Base-by-base conservation (phyloP, 1,140 invertebrate species). In the Cylas formicarius region DNA sequence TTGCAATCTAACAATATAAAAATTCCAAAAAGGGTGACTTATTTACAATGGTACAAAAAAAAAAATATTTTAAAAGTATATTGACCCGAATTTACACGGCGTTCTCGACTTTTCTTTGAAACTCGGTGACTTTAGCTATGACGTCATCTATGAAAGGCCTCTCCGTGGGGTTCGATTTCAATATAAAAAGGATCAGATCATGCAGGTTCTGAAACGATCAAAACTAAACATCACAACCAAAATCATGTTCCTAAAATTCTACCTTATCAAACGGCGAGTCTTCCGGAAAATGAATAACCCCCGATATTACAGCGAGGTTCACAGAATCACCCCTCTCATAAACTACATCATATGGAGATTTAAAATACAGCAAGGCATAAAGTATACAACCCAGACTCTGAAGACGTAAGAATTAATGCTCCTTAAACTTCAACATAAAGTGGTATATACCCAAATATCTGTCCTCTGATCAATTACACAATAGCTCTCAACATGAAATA, bases 281-380 rank as follows among this genome's bases (percentile, higher is more conserved):
- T 63, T 82, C 74, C 23, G 85, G 82, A 70, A 88, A 84, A 58
- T 72, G 72, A 10, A 86, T 67, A 57, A 80, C 82, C 28, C 84
- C 84, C 62, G 81, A 86, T 21, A 87, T 76, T 2, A 87, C 84
- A 43, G 88, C 88, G 44, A 93, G 67, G 17, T 88, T 87, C 3
- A 93, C 82, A 52, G 86, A 90, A 61, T 90, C 87, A 2, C 89
- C 88, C 56, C 83, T 72, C 66, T 90, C 86, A 60, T 91, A 86
- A 9, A 87, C 81, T 16, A 75, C 69, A 64, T 93, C 88, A 68
- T 85, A 93, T 1, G 89, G 89, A 21, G 86, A 88, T 63, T 84
- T 85, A 50, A 86, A 85, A 58, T 82, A 91, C 51, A 86, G 86
- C 66, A 91, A 69, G 2, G 87, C 87, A 69, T 88, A 92, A 7